Evolutionary conservation across 1,140 invertebrate species (phyloP).

Genomic region (Copidosoma floridanum): DNA sequence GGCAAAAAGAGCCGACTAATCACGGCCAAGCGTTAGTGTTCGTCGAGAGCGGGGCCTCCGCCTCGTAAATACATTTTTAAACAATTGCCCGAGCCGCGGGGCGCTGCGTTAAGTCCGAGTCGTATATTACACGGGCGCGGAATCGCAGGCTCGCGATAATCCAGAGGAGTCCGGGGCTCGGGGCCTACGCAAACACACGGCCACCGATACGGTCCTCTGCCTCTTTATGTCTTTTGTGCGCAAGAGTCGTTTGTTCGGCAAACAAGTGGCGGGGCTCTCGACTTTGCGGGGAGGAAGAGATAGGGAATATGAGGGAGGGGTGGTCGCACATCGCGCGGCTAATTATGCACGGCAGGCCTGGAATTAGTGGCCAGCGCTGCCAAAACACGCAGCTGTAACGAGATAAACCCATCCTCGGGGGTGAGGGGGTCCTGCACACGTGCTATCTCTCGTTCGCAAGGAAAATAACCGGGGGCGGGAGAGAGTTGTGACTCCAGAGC

Average conservation of each 20-base stretch:
- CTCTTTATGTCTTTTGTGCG: conserved; percentile 31
- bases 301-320: no score
- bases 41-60: no score
- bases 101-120: conserved; percentile 1
- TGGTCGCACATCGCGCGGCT: no score
- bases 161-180: background rate
- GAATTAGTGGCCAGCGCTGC: conserved; percentile 35
- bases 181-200: background rate
- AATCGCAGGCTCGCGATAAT: conserved; percentile 18
- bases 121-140: conserved; percentile 5
- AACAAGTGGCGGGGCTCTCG: conserved; percentile 23
- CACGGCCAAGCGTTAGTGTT: no score
- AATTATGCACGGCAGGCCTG: conserved; percentile 31
- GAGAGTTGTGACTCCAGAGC: background rate
- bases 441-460: conserved; percentile 22
- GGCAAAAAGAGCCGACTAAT: background rate
- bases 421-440: no score
- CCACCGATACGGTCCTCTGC: no score
- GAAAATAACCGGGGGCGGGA: conserved; percentile 35
- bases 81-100: background rate
- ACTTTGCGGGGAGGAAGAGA: no score
- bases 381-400: conserved; percentile 36
- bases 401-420: conserved; percentile 39
- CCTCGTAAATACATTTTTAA: conserved; percentile 9
- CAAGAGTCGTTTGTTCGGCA: conserved; percentile 38